Evolutionary conservation across 2,113 vertebrate species (phyloP), one percentile per base, ranked within the genome.

Genomic region (Phalacrocorax brasilianus): DNA sequence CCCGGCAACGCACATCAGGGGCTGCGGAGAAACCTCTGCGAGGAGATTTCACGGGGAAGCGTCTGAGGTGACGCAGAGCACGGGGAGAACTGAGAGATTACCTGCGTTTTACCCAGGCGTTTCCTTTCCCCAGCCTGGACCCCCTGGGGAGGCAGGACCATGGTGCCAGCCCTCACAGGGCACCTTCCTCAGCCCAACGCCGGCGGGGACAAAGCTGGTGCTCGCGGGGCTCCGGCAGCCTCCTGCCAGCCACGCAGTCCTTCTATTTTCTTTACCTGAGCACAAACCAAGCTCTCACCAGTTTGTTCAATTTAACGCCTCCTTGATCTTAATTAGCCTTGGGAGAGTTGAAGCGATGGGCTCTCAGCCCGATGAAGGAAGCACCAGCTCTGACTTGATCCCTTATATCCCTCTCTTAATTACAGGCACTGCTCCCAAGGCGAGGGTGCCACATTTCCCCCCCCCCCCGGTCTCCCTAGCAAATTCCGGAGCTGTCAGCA

Each of bases 1-100:
- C n/a, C n/a, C 11, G 6, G 22, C 53, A 38, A 30, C 2, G 2
- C 5, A 3, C 3, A 0, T 5, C 27, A 9, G 68, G 33, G n/a
- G 27, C n/a, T 12, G 71, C 2, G 2, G 42, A 49, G 42, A 58
- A 65, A 55, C 30, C 52, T 5, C 20, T 1, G 2, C 7, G 7
- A 71, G 79, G 33, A 38, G 53, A 16, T 38, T 38, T 50, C 66
- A 27, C 1, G 4, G 24, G 6, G 15, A 30, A 42, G 24, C 3
- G 3, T 16, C 35, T 4, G 10, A 59, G 35, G 35, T 22, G 5
- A 20, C 2, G 7, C 40, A 11, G 20, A 33, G 24, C 2, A 0
- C 11, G 30, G 27, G 22, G 8, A 40, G 44, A 24, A 23, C 42
- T 4, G 49, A 56, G 65, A 3, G n/a, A 7, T 61, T 12, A 23